Base-by-base conservation (phyloP, 2,113 vertebrate species). In the Oryzias celebensis region DNA sequence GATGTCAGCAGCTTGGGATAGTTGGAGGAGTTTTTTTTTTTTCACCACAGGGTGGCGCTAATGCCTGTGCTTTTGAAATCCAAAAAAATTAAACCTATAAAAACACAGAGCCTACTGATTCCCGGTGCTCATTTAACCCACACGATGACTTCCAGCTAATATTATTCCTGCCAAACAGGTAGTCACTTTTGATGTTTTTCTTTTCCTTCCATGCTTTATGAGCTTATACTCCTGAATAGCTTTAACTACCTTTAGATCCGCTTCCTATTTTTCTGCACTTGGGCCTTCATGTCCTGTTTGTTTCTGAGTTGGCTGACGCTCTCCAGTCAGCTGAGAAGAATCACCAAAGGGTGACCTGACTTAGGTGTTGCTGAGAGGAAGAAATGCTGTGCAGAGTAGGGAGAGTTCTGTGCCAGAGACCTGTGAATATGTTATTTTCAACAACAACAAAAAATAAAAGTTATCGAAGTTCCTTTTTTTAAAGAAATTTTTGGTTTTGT, bases 401-500 rank as follows among this genome's bases (percentile, higher is more conserved):
- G 89, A 65, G 87, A 78, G 91, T 93, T 94, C 93, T 83, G 91
- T 93, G 93, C 91, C 87, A 87, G 92, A 93, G 91, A 91, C 82
- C 61, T 87, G 76, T 91, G 88, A 92, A 92, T 85, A 92, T 88
- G 84, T 91, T 90, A 78, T 87, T 88, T 87, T 86, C 87, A 87
- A 85, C 76, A 82, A 86, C 78, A 75, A 65, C 88, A 78, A 89
- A 81, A 80, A 89, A 62, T 88, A 89, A 88, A 90, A 91, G 84
- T 90, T 85, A 85, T 83, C 78, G 84, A 85, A 81, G 72, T 91
- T 81, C 36, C 47, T 71, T 43, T 58, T 26, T 73, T 72, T 46
- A 20, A 20, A 20, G 20, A 20, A 20, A 20, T 52, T 71, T 43
- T 58, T 48, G 16, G 1, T 62, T 70, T 68, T 43, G 44, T 65